Conservation (phyloP, 2,113 vertebrate genomes). For the Mormoops blainvillei region DNA sequence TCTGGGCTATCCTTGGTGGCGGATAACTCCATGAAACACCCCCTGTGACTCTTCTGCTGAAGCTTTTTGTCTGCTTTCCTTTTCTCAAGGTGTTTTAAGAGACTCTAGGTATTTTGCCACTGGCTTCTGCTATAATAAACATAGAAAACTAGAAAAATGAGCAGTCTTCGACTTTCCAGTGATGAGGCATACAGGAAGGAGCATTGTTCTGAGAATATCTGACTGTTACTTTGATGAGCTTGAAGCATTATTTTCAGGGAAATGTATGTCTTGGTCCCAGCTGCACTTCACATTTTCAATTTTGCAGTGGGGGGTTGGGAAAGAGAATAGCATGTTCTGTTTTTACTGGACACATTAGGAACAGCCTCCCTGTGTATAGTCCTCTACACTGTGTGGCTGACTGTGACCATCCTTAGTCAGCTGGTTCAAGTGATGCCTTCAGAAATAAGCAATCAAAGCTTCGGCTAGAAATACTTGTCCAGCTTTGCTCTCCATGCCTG, state of each 20-base stretch:
- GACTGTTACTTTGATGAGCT: background rate
- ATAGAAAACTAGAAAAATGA: background rate
- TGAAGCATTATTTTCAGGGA: background rate
- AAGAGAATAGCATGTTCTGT: background rate
- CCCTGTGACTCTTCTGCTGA: background rate
- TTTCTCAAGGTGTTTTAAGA: background rate
- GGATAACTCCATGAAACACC: rapidly evolving
- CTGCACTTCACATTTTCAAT: background rate
- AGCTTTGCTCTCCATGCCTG: background rate
- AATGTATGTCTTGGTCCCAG: background rate
- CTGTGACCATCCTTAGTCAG: too few species aligned
- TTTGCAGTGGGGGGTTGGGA: background rate
- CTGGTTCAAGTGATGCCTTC: background rate
- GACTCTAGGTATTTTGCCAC: background rate
- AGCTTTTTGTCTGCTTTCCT: background rate
- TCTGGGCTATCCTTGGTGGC: background rate
- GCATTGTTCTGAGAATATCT: background rate
- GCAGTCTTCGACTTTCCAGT: background rate
- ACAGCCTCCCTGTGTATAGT: rapidly evolving
- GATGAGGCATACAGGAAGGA: background rate
- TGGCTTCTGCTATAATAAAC: background rate
- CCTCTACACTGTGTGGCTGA: too few species aligned
- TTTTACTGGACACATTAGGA: background rate
- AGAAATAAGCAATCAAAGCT: background rate
- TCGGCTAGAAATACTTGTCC: background rate